phyloP scores from a whole-genome alignment of 2,888 invertebrate species.

The Rhimphoctona megacephalus region DNA sequence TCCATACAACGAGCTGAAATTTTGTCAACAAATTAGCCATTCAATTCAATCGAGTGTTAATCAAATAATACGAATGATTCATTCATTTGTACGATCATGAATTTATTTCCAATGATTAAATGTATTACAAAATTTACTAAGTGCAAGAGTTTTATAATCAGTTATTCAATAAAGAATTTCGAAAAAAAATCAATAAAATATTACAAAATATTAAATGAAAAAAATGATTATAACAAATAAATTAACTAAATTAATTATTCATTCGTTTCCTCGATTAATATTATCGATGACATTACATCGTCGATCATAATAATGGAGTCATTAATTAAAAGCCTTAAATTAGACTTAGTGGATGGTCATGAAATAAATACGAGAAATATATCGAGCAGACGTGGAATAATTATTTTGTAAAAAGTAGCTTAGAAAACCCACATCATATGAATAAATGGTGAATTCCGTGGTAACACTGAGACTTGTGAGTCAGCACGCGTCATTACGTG shows the following conservation, averaged over 20 bases:
- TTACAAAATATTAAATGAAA: background rate
- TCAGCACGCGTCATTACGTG: constrained; percentile 38
- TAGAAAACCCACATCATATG: background rate
- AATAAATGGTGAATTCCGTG: constrained; percentile 18
- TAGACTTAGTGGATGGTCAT: background rate
- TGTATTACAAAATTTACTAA: background rate
- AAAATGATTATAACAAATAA: background rate
- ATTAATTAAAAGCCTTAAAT: background rate
- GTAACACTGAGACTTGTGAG: constrained; percentile 18
- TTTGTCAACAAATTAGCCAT: background rate
- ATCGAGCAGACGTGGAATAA: background rate
- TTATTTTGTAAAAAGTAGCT: background rate
- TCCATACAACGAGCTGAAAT: background rate
- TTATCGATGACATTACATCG: no score
- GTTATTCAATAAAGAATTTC: background rate
- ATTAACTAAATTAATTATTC: background rate
- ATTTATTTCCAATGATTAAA: background rate
- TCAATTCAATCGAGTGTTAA: background rate
- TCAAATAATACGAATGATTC: background rate
- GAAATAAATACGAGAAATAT: background rate
- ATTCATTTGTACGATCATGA: background rate
- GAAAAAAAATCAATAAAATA: background rate
- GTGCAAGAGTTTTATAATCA: background rate
- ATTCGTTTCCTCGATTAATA: background rate
- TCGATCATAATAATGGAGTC: background rate